These are phyloP conservation scores for Psilopsiagon aymara DNA, from an alignment of 2,113 vertebrate species.

Conservation along the genomic window DNA sequence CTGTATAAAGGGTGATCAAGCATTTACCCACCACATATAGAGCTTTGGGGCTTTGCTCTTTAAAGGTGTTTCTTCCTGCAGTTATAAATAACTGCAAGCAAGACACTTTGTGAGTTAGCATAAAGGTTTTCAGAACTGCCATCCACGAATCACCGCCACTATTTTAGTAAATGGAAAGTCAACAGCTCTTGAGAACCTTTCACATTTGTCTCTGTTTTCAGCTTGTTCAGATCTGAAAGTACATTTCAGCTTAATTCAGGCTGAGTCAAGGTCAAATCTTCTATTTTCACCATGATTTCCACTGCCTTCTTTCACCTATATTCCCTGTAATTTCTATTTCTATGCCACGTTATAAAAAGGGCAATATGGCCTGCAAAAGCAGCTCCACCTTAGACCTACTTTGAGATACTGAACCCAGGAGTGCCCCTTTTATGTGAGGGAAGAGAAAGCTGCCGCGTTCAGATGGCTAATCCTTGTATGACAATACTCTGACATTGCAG, in stretches of 20 bases:
- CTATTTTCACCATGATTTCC: background rate
- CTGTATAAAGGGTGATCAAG: background rate
- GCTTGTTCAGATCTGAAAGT: background rate
- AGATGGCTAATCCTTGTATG: background rate
- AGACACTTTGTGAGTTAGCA: background rate
- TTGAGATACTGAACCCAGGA: background rate
- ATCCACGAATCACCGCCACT: background rate
- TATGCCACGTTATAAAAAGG: background rate
- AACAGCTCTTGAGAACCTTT: background rate
- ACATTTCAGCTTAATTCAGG: background rate
- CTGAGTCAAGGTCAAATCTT: background rate
- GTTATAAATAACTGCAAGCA: background rate
- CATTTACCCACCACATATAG: background rate
- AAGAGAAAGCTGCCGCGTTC: background rate
- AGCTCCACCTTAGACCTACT: background rate
- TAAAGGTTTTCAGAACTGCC: background rate
- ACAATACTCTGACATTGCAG: rapidly evolving
- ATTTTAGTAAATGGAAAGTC: background rate
- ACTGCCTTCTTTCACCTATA: background rate
- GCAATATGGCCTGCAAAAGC: background rate
- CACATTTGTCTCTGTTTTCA: background rate
- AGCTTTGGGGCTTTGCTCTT: background rate
- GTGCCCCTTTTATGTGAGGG: background rate
- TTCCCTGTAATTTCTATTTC: background rate
- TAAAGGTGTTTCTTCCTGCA: background rate